These are phyloP conservation scores for Pantherophis alleghaniensis DNA, from an alignment of 2,797 vertebrate genomes.

Conservation along the genomic window DNA sequence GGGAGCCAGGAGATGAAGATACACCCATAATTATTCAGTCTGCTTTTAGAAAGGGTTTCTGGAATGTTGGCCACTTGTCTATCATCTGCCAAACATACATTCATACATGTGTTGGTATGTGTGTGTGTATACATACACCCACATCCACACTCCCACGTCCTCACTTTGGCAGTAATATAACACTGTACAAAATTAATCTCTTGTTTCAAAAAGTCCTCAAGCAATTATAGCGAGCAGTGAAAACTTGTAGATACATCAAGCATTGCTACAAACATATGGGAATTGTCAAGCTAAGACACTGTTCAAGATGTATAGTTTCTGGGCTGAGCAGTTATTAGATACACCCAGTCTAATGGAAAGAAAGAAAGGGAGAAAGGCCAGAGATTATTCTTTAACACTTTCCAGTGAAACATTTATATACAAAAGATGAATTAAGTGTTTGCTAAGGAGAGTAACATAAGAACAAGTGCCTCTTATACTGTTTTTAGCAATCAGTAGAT, in stretches of 20 bases:
- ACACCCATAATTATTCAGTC: neutral
- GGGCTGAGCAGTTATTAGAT: slow-evolving; percentile 52
- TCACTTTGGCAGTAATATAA: neutral
- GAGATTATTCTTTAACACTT: slow-evolving; percentile 57
- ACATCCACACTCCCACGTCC: neutral
- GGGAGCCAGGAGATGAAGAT: neutral
- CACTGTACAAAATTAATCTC: fast-evolving
- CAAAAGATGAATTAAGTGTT: slow-evolving; percentile 22
- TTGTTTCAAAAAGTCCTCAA: slow-evolving; percentile 33
- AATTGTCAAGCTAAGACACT: slow-evolving; percentile 61
- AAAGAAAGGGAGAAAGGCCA: slow-evolving; percentile 43
- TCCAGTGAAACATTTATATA: slow-evolving; percentile 40
- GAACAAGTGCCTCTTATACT: slow-evolving; percentile 30
- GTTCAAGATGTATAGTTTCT: slow-evolving; percentile 61
- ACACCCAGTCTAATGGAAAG: slow-evolving; percentile 17
- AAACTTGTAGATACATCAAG: slow-evolving; percentile 64
- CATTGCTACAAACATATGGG: slow-evolving; percentile 62
- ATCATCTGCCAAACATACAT: neutral
- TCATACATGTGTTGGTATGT: neutral
- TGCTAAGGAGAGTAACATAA: slow-evolving; percentile 18
- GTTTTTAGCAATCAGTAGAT: slow-evolving; percentile 9
- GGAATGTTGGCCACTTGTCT: neutral
- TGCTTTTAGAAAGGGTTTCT: neutral
- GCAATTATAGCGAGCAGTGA: slow-evolving; percentile 55
- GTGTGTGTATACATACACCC: neutral